phyloP scores from a whole-genome alignment of 2,113 vertebrate genomes.

The Falcunculus frontatus region DNA sequence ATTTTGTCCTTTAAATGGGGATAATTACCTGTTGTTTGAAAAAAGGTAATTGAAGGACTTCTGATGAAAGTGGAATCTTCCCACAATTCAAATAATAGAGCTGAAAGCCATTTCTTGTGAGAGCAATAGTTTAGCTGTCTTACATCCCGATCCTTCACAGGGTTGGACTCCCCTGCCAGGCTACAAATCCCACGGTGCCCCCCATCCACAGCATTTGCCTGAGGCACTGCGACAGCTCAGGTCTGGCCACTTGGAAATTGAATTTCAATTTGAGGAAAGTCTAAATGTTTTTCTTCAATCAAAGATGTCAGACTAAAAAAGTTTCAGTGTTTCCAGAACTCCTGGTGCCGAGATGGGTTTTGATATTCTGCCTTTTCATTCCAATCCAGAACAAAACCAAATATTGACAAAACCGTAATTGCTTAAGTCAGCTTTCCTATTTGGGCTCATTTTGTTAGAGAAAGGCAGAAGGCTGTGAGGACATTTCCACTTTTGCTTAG shows the following conservation, averaged over 20 bases:
- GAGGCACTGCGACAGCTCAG: not conserved
- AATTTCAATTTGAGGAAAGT: constrained; percentile 32
- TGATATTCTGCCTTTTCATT: constrained; percentile 19
- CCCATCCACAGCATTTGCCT: constrained; percentile 3
- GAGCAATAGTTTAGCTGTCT: constrained; percentile 24
- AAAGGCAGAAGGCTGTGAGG: not conserved
- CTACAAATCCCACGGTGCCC: constrained; percentile 17
- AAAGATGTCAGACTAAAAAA: constrained; percentile 25
- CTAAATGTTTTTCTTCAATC: constrained; percentile 44
- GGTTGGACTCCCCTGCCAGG: not conserved
- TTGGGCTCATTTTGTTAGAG: not conserved
- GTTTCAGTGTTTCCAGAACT: not conserved
- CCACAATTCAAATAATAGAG: not conserved
- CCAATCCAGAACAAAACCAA: not conserved
- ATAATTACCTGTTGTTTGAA: constrained; percentile 25
- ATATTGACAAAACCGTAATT: constrained; percentile 30
- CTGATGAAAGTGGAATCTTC: not conserved
- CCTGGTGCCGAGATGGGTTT: not conserved
- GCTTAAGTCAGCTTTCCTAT: constrained; percentile 4
- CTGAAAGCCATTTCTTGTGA: constrained; percentile 49
- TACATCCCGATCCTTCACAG: constrained; percentile 1
- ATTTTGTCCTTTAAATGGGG: not conserved
- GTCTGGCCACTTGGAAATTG: not conserved
- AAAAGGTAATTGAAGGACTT: constrained; percentile 1
- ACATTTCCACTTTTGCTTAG: not conserved